phyloP scores from a whole-genome alignment of 1,140 invertebrate genomes.

The Drosophila melanica region DNA sequence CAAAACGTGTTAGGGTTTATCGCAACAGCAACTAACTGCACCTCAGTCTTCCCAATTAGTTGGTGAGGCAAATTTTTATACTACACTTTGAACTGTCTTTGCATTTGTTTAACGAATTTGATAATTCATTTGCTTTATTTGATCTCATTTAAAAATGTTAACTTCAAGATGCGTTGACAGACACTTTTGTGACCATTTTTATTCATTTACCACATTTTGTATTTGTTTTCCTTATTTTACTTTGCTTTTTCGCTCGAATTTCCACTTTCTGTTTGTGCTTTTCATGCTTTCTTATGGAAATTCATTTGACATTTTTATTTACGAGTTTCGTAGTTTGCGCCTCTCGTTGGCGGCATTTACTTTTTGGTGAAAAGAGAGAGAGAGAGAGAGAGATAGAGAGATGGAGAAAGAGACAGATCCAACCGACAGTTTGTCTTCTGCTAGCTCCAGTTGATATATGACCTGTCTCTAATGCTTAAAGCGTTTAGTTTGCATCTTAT shows the following conservation, averaged over 20 bases:
- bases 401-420: background rate
- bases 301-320: conserved; percentile 53
- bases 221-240: conserved; percentile 11
- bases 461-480: conserved; percentile 37
- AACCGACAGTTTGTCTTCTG: conserved; percentile 32
- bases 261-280: conserved; percentile 48
- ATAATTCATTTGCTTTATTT: background rate
- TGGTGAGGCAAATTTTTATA: conserved; percentile 11
- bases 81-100: conserved; percentile 18
- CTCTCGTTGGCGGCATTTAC: conserved; percentile 36
- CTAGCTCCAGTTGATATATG: conserved; percentile 48
- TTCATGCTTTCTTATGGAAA: conserved; percentile 48
- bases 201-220: conserved; percentile 15
- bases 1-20: conserved; percentile 57
- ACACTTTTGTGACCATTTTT: conserved; percentile 16
- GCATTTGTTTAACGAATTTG: conserved; percentile 1
- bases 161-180: conserved; percentile 35
- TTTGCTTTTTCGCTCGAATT: conserved; percentile 16
- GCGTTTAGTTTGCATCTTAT: conserved; percentile 42
- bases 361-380: conserved; percentile 4
- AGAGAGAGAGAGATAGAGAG: background rate
- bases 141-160: conserved; percentile 11
- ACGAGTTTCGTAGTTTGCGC: conserved; percentile 41
- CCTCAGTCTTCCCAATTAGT: conserved; percentile 15
- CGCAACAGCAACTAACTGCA: conserved; percentile 13